A percentile compares a stretch with the other conserved stretches of the same genome.
phyloP scores from a whole-genome alignment of 2,797 vertebrate species.

The Crenuchus spilurus region DNA sequence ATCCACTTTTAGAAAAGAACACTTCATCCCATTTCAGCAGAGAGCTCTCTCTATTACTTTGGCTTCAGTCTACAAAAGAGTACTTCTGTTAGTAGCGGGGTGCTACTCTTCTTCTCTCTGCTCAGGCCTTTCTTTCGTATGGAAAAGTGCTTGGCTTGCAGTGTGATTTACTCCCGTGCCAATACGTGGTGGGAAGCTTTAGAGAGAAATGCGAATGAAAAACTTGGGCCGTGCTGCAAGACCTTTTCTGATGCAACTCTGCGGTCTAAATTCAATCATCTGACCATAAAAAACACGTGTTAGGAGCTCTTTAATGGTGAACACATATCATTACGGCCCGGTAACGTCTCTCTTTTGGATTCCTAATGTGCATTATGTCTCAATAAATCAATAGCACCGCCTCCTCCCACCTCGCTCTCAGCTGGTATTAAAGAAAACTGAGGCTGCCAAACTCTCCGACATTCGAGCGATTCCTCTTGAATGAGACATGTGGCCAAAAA shows the following conservation, averaged over 20 bases:
- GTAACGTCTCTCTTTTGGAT: conserved; percentile 48
- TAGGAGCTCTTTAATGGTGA: conserved; percentile 44
- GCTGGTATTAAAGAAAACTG: conserved; percentile 44
- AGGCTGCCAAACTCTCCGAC: conserved; percentile 45
- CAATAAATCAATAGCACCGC: conserved; percentile 53
- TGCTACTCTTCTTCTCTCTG: conserved; percentile 2
- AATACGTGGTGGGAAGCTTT: not conserved
- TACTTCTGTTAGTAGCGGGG: conserved; percentile 14
- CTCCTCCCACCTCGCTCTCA: conserved; percentile 25
- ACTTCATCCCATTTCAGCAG: conserved; percentile 32
- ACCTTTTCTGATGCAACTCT: conserved; percentile 39
- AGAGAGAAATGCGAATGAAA: conserved; percentile 5
- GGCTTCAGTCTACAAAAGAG: conserved; percentile 19
- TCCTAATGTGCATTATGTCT: conserved; percentile 54
- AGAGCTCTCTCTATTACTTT: conserved; percentile 26
- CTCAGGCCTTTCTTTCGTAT: conserved; percentile 1
- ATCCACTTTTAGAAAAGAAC: conserved; percentile 48
- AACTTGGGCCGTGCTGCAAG: not conserved
- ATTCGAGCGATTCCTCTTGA: conserved; percentile 48
- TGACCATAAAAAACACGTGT: conserved; percentile 49
- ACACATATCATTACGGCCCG: conserved; percentile 44
- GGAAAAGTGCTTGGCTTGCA: conserved; percentile 22
- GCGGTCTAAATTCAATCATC: conserved; percentile 44
- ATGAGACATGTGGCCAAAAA: conserved; percentile 50
- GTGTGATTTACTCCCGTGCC: conserved; percentile 15